These are phyloP conservation scores for Rhinella marina DNA, from an alignment of 2,797 vertebrate species.

Conservation along the genomic window DNA sequence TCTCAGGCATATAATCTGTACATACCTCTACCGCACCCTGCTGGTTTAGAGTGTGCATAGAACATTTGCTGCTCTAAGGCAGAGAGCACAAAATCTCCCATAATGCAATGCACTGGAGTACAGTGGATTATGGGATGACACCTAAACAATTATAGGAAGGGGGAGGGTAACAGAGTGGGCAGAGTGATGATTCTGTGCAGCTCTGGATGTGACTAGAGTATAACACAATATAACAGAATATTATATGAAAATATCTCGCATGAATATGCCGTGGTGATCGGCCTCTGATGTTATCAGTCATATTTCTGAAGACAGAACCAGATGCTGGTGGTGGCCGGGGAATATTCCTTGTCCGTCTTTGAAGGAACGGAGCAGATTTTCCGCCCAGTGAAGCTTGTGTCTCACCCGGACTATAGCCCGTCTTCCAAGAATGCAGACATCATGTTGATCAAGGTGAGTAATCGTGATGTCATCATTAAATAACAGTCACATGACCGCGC, in stretches of 20 bases:
- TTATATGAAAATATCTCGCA: neutral
- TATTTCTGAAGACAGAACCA: constrained; percentile 66
- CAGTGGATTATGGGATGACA: neutral
- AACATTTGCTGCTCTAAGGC: neutral
- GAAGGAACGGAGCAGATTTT: constrained; percentile 83
- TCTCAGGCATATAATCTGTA: neutral
- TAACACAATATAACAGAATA: neutral
- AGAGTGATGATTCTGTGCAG: neutral
- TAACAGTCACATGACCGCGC: too few species aligned
- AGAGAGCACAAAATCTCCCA: neutral
- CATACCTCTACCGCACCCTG: neutral
- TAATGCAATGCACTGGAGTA: too few species aligned
- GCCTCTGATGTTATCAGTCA: neutral
- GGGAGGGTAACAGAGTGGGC: neutral
- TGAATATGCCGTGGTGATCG: neutral
- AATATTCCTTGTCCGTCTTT: constrained; percentile 76
- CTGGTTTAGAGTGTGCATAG: neutral
- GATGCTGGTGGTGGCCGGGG: constrained; percentile 80
- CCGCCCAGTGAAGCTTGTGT: constrained; percentile 72
- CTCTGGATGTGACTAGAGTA: neutral
- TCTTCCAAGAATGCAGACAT: constrained; percentile 78
- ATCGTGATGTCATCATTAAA: neutral
- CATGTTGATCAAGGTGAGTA: constrained; percentile 84
- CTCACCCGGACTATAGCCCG: constrained; percentile 76
- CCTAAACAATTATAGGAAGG: too few species aligned